phyloP scores from a whole-genome alignment of 2,113 vertebrate species.

The Paraplagusia blochii region DNA sequence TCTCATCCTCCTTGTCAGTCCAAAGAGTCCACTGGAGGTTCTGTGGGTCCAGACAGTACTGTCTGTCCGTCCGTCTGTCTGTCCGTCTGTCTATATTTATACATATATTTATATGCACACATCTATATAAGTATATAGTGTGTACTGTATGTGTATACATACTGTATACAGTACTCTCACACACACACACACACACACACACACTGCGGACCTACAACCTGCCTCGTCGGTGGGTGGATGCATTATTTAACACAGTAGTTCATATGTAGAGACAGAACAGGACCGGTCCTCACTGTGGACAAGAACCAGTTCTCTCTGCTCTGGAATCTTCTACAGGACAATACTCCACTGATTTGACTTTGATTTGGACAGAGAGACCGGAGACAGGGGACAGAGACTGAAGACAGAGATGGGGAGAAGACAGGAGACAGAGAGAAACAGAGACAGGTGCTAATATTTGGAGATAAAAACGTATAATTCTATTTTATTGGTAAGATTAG shows the following conservation, averaged over 20 bases:
- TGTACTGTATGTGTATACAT: constrained; percentile 66
- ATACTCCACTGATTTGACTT: constrained; percentile 10
- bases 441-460: too few relatives aligned
- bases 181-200: constrained; percentile 23
- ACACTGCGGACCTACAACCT: constrained; percentile 57
- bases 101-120: too few relatives aligned
- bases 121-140: constrained; percentile 55
- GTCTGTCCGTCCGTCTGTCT: too few relatives aligned
- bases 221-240: constrained; percentile 58
- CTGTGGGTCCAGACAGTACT: too few relatives aligned
- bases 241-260: constrained; percentile 72
- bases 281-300: constrained; percentile 48
- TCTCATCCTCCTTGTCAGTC: too few relatives aligned
- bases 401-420: too few relatives aligned
- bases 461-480: too few relatives aligned
- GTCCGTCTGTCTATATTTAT: too few relatives aligned
- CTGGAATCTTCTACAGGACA: constrained; percentile 18
- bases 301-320: constrained; percentile 34
- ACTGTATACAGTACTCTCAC: constrained; percentile 59
- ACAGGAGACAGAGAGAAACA: too few relatives aligned
- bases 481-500: too few relatives aligned
- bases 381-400: too few relatives aligned
- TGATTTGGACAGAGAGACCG: constrained; percentile 12
- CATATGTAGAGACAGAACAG: constrained; percentile 64
- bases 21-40: too few relatives aligned